Conservation (phyloP, 2,797 vertebrate genomes). For the Chaenodraco wilsoni region DNA sequence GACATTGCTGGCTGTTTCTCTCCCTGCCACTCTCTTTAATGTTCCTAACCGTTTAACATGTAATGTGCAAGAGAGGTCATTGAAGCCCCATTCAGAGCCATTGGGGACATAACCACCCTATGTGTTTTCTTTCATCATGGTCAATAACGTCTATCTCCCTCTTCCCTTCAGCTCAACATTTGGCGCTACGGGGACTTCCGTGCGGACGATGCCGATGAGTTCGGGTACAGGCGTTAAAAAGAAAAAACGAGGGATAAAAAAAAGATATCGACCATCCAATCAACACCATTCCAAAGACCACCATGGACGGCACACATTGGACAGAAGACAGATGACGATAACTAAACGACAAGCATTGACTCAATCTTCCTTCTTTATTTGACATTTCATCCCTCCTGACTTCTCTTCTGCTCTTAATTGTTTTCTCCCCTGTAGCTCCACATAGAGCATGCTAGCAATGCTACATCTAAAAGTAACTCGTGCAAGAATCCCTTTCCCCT, state of each 20-base stretch:
- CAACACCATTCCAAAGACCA: conserved; percentile 84
- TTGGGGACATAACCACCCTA: conserved; percentile 6
- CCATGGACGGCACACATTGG: conserved; percentile 68
- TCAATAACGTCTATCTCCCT: conserved; percentile 40
- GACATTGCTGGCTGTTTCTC: not conserved
- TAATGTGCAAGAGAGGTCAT: conserved; percentile 35
- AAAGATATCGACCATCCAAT: conserved; percentile 58
- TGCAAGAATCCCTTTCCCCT: conserved; percentile 39
- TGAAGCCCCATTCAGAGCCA: conserved; percentile 36
- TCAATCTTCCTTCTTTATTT: conserved; percentile 62
- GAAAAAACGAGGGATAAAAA: conserved; percentile 17
- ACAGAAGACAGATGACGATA: conserved; percentile 62
- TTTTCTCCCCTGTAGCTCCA: conserved; percentile 15
- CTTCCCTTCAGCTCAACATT: conserved; percentile 88
- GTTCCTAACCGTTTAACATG: conserved; percentile 45
- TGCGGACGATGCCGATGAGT: conserved; percentile 93
- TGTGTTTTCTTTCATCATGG: conserved; percentile 41
- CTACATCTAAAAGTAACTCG: conserved; percentile 26
- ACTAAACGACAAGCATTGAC: conserved; percentile 75
- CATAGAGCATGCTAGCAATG: conserved; percentile 42
- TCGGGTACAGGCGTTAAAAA: conserved; percentile 91
- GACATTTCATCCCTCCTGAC: conserved; percentile 59
- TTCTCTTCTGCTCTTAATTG: conserved; percentile 43
- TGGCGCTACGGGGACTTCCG: conserved; percentile 98
- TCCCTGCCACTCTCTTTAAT: not conserved